Evolutionary conservation across 2,888 invertebrate species (phyloP).

Genomic region (Tuberolachnus salignus): DNA sequence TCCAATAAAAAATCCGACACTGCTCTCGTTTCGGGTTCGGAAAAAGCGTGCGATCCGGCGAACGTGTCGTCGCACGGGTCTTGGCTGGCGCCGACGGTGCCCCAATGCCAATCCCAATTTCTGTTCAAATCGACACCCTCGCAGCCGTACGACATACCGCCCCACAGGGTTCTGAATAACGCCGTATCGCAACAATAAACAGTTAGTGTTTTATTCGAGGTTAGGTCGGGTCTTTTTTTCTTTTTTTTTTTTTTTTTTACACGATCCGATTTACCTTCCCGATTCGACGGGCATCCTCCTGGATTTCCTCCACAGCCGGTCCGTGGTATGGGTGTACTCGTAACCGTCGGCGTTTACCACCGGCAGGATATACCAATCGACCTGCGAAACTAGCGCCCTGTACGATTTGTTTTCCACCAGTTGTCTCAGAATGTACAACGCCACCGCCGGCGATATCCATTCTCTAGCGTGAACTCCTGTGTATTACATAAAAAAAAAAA

Average conservation of each 20-base stretch:
- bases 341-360: slow-evolving; percentile 85
- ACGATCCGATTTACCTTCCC: slow-evolving; percentile 28
- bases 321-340: slow-evolving; percentile 79
- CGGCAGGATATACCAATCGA: slow-evolving; percentile 78
- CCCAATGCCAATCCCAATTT: slow-evolving; percentile 88
- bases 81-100: slow-evolving; percentile 65
- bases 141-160: slow-evolving; percentile 65
- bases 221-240: neutral
- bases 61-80: slow-evolving; percentile 64
- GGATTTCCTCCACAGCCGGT: slow-evolving; percentile 63
- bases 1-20: slow-evolving; percentile 63
- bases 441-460: slow-evolving; percentile 83
- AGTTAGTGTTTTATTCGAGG: no score
- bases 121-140: slow-evolving; percentile 83
- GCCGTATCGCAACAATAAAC: no score
- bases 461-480: slow-evolving; percentile 84
- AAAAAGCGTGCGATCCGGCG: slow-evolving; percentile 64
- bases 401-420: slow-evolving; percentile 71
- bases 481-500: neutral
- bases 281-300: slow-evolving; percentile 45
- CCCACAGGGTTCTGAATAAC: slow-evolving; percentile 60
- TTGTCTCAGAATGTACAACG: slow-evolving; percentile 76
- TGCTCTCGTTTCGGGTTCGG: slow-evolving; percentile 64
- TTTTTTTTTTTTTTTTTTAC: neutral
- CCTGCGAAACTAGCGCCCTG: slow-evolving; percentile 61